Evolutionary conservation across 2,888 invertebrate species (phyloP), one percentile per base, ranked within the genome.

Genomic region (Hirudinaria manillensis): DNA sequence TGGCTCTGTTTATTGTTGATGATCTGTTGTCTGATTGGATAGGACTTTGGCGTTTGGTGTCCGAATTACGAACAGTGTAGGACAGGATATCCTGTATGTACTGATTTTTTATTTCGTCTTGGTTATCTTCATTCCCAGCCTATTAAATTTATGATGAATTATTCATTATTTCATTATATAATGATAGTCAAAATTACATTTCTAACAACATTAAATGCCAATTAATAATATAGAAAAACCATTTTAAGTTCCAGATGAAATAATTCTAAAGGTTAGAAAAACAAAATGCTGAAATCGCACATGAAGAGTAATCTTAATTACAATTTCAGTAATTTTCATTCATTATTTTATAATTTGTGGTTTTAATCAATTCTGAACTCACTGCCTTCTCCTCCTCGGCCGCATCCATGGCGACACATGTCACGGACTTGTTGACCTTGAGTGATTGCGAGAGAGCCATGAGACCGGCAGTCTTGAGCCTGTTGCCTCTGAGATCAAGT

Each of bases 401-500:
- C 24, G 36, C 36, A 65, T 93, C 93, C 73, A 94, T 86, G 83
- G 93, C 93, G 27, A 94, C 88, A 81, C 91, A 89, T 0, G 90
- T 91, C 70, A 94, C 87, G n/a, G 89, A 89, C 45, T 88, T 88
- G 85, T 93, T 93, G 51, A 90, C 90, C 82, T 91, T 90, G 84
- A 93, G 87, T 0, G 91, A 90, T 56, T 89, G 86, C 16, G 90
- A 88, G 36, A 94, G 88, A 10, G 91, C 90, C 81, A 90, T 89
- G 67, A 94, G 87, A 0, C 93, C 93, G 61, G 88, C 89, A 66
- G 89, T 88, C 82, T 91, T 90, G 74, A 94, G 89, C 74, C 89
- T 88, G 86, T 94, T 94, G 85, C 93, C 92, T n/a, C 93, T 88
- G 38, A 94, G 88, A 85, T 94, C 94, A 81, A 94, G 88, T 81